These are phyloP conservation scores for Sardina pilchardus DNA, from an alignment of 2,113 vertebrate genomes.

Conservation along the genomic window DNA sequence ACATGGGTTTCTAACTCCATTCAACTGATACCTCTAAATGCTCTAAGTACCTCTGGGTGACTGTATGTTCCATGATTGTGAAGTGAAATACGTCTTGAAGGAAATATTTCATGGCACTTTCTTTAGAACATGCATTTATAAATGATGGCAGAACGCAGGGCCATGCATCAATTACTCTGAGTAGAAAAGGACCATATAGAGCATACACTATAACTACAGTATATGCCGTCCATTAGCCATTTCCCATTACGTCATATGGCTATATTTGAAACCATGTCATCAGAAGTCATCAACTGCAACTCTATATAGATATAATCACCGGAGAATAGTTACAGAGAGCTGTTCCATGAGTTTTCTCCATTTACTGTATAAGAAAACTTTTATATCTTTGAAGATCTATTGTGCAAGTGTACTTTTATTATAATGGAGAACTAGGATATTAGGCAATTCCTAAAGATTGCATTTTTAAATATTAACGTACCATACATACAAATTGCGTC, in stretches of 20 bases:
- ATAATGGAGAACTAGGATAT: not conserved
- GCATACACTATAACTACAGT: too few species aligned
- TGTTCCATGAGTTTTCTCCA: too few species aligned
- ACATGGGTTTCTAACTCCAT: not conserved
- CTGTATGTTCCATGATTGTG: not conserved
- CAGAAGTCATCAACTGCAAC: not conserved
- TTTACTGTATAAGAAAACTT: too few species aligned
- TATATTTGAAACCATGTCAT: not conserved
- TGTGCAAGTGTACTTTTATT: not conserved
- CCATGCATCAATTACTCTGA: not conserved
- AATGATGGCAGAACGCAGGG: not conserved
- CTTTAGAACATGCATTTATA: not conserved
- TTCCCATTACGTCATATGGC: not conserved
- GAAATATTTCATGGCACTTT: not conserved
- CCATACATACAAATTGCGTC: not conserved
- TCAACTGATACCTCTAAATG: not conserved
- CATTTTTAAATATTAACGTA: not conserved
- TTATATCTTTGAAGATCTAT: too few species aligned
- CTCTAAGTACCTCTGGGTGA: not conserved
- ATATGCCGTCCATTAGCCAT: not conserved
- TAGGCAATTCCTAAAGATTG: not conserved
- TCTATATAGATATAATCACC: not conserved
- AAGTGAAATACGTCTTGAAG: not conserved
- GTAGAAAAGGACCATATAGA: not conserved
- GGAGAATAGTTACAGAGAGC: not conserved